Evolutionary conservation across 1,140 invertebrate genomes (phyloP).

Genomic region (Drosophila equinoxialis): DNA sequence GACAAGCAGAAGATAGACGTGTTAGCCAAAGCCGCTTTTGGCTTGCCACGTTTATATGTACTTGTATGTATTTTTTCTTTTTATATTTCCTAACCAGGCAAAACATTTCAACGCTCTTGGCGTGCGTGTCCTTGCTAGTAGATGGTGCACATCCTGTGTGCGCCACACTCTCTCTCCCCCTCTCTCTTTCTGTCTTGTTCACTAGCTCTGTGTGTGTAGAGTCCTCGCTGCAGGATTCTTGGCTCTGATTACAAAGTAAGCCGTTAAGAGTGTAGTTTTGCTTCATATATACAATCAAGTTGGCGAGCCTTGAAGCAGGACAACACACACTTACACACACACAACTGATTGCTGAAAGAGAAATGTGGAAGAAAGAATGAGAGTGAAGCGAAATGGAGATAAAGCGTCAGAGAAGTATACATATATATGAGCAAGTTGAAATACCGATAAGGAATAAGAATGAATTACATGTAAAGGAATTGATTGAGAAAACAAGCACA

Average conservation of each 20-base stretch:
- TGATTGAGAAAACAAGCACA: background rate
- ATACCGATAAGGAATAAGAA: slow-evolving; percentile 1
- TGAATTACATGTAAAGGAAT: slow-evolving; percentile 3
- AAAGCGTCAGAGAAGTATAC: background rate
- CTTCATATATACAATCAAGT: slow-evolving; percentile 70
- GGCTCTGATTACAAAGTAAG: slow-evolving; percentile 75
- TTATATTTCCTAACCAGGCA: slow-evolving; percentile 6
- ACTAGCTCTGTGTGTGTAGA: slow-evolving; percentile 22
- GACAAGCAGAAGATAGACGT: slow-evolving; percentile 27
- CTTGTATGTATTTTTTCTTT: slow-evolving; percentile 1
- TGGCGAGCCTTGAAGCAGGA: slow-evolving; percentile 21
- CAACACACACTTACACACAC: slow-evolving; percentile 7
- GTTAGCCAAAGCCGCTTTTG: slow-evolving; percentile 29
- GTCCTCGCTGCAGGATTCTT: slow-evolving; percentile 42
- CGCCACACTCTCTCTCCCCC: background rate
- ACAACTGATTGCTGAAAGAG: slow-evolving; percentile 42
- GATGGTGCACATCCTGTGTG: slow-evolving; percentile 25
- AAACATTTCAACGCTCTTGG: slow-evolving; percentile 23
- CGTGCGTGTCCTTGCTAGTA: slow-evolving; percentile 20
- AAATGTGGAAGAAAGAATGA: slow-evolving; percentile 29
- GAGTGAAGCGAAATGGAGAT: slow-evolving; percentile 7
- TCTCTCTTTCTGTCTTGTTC: too few species aligned
- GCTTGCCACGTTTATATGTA: slow-evolving; percentile 15
- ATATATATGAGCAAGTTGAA: background rate
- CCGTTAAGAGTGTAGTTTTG: slow-evolving; percentile 58